Evolutionary conservation across 2,888 invertebrate species (phyloP), one percentile per base, ranked within the genome.

Genomic region (Apoda limacodes): DNA sequence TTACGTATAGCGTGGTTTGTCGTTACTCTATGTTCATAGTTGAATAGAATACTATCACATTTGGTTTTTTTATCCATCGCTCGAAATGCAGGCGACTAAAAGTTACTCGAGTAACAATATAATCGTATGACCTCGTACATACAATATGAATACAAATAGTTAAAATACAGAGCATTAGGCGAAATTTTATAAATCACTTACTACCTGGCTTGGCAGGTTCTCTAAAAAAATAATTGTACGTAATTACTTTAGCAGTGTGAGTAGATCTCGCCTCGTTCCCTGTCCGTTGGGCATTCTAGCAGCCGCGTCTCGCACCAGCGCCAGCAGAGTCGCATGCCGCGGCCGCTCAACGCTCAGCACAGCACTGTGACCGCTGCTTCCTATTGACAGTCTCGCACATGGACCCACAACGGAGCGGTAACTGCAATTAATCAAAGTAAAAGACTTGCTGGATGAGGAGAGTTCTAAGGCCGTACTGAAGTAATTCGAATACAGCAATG

Each of bases 231-330:
- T n/a, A n/a, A n/a, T n/a, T 5, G 11, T 7, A 11, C 22, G 12
- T 21, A 47, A 47, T 45, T 13, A 74, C 75, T 64, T 89, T 30
- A 97, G 76, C 38, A 97, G 75, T 50, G 93, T 93, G 52, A 95
- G 92, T 32, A 97, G 93, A 54, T 97, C 95, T 1, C 92, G 89
- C 2, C 95, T 75, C 0, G 95, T 94, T 9, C 95, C 97, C 75
- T 96, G 95, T 0, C 97, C 96, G 62, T 96, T 96, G 1, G 97
- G 97, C 45, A 97, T 78, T 11, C 97, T 82, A 0, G 97, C 95
- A 0, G 95, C 91, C 1, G 97, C 94, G 76, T 97, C 97, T 19
- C 96, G 82, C n/a, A 97, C 94, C 23, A 97, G 75, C 4, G 95
- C 92, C 15, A 93, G 72, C 50, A 97, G 93, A 19, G 94, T 93